A percentile compares a stretch with the other conserved stretches of the same genome.
phyloP scores from a whole-genome alignment of 2,888 invertebrate genomes.

The Smittia aterrima region DNA sequence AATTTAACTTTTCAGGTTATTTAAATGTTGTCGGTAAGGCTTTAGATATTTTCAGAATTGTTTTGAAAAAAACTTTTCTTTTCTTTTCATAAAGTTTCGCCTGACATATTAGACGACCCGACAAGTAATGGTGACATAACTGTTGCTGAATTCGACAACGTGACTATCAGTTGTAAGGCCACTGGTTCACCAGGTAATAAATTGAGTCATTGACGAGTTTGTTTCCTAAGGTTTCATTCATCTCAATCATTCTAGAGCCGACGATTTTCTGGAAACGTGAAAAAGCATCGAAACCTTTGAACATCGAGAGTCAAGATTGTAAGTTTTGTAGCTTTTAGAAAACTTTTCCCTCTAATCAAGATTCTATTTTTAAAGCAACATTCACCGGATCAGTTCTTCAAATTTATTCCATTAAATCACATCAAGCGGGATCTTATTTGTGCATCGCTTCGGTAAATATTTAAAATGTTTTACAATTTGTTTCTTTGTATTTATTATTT shows the following conservation, averaged over 20 bases:
- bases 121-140: slow-evolving; percentile 85
- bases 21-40: slow-evolving; percentile 81
- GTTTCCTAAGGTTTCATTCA: background rate
- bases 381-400: slow-evolving; percentile 46
- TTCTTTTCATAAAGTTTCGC: slow-evolving; percentile 55
- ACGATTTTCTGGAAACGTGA: slow-evolving; percentile 85
- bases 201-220: slow-evolving; percentile 10
- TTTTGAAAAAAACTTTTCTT: background rate
- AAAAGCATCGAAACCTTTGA: slow-evolving; percentile 61
- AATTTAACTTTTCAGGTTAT: slow-evolving; percentile 51
- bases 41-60: background rate
- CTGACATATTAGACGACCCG: slow-evolving; percentile 81
- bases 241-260: slow-evolving; percentile 56
- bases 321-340: background rate
- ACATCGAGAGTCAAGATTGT: slow-evolving; percentile 44
- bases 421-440: slow-evolving; percentile 45
- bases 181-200: slow-evolving; percentile 68
- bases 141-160: slow-evolving; percentile 81
- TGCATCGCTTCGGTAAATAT: slow-evolving; percentile 35
- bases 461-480: background rate
- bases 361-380: slow-evolving; percentile 43
- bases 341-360: background rate
- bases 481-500: background rate
- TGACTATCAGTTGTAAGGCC: slow-evolving; percentile 83
- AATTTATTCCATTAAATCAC: slow-evolving; percentile 24